A percentile compares a stretch with the other conserved stretches of the same genome.
Conservation (phyloP, 2,113 vertebrate genomes). For the Hippocampus mohnikei region DNA sequence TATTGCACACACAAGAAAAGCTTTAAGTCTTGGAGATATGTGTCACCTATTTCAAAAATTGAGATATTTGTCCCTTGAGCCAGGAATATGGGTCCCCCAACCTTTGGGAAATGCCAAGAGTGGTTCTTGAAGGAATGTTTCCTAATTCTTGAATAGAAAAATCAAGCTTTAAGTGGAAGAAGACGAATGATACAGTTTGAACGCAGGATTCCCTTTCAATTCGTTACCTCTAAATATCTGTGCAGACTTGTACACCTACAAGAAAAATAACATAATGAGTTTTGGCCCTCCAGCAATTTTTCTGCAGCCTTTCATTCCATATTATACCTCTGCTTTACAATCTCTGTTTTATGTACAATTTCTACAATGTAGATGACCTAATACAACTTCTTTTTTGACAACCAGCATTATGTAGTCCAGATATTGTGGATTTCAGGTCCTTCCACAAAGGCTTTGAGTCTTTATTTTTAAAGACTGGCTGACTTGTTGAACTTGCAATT, state of each 20-base stretch:
- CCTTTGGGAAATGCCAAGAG: conserved; percentile 1
- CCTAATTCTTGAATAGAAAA: neutral
- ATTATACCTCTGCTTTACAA: neutral
- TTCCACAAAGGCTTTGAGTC: conserved; percentile 40
- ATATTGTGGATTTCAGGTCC: conserved; percentile 7
- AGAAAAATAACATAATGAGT: conserved; percentile 19
- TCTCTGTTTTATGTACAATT: conserved; percentile 17
- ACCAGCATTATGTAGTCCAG: neutral
- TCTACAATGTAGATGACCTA: neutral
- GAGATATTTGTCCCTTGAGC: neutral
- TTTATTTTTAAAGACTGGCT: conserved; percentile 43
- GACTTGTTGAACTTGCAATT: conserved; percentile 27
- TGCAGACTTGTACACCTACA: conserved; percentile 3
- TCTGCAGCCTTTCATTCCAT: conserved; percentile 28
- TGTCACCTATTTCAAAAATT: conserved; percentile 7
- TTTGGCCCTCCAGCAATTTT: neutral
- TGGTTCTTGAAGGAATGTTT: neutral
- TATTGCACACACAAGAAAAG: neutral
- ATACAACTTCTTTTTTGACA: neutral
- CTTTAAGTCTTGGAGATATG: neutral
- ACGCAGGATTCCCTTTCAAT: conserved; percentile 23
- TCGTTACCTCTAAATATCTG: conserved; percentile 36
- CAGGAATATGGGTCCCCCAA: neutral
- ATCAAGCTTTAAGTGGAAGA: neutral
- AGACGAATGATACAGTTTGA: conserved; percentile 29